A percentile compares a stretch with the other conserved stretches of the same genome.
Evolutionary conservation across 2,888 invertebrate species (phyloP).

Genomic region (Eretmocerus hayati): DNA sequence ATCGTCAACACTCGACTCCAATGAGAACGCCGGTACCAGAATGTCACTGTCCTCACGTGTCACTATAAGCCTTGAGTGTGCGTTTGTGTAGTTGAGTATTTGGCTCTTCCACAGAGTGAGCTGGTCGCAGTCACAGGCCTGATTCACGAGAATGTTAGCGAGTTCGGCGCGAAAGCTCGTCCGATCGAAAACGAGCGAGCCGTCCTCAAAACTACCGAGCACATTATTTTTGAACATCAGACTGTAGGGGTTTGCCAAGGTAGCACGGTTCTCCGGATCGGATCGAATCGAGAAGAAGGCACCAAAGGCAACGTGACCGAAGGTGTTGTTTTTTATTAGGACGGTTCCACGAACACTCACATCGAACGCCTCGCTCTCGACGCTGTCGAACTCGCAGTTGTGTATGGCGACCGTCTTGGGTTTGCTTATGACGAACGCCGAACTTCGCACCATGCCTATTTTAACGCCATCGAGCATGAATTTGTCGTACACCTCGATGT

Average conservation of each 20-base stretch:
- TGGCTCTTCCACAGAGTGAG: conserved; percentile 40
- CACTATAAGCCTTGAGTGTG: conserved; percentile 31
- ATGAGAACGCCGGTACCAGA: conserved; percentile 22
- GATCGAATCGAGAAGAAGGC: conserved; percentile 56
- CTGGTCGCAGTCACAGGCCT: conserved; percentile 55
- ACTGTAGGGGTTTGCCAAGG: conserved; percentile 45
- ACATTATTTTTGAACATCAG: conserved; percentile 60
- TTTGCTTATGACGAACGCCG: conserved; percentile 61
- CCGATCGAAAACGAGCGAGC: conserved; percentile 55
- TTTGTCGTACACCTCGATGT: conserved; percentile 62
- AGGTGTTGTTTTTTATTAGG: conserved; percentile 60
- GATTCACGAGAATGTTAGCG: conserved; percentile 55
- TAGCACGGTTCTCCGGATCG: conserved; percentile 42
- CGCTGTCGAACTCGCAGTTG: conserved; percentile 52
- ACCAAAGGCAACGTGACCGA: conserved; percentile 53
- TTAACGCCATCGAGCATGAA: conserved; percentile 61
- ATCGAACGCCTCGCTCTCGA: conserved; percentile 63
- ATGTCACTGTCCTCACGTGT: conserved; percentile 24
- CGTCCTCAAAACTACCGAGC: conserved; percentile 51
- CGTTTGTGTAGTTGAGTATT: conserved; percentile 40
- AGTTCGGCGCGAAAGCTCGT: conserved; percentile 53
- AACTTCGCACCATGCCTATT: conserved; percentile 59
- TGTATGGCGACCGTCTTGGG: conserved; percentile 58
- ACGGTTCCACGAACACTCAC: conserved; percentile 57
- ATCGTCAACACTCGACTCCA: conserved; percentile 34